These are phyloP conservation scores for Falco peregrinus DNA, from an alignment of 2,797 vertebrate species.

Conservation along the genomic window DNA sequence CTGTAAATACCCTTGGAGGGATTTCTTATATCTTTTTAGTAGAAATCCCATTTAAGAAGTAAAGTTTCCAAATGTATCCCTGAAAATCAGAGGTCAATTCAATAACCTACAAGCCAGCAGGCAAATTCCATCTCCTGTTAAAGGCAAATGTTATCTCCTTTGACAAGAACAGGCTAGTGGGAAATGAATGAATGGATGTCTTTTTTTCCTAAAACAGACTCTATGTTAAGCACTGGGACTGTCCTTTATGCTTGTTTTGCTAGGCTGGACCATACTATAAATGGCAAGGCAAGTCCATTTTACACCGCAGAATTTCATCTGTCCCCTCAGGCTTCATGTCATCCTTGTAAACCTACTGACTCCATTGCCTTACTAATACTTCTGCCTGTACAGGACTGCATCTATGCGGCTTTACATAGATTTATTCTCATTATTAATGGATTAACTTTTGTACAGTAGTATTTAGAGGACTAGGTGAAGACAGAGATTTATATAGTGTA, in stretches of 20 bases:
- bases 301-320: background rate
- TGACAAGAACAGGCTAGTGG: constrained; percentile 16
- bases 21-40: constrained; percentile 48
- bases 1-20: constrained; percentile 50
- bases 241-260: background rate
- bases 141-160: constrained; percentile 11
- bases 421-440: background rate
- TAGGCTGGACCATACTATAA: background rate
- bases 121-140: constrained; percentile 24
- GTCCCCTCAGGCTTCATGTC: background rate
- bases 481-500: background rate
- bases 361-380: background rate
- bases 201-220: background rate
- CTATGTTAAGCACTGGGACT: background rate
- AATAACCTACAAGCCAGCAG: constrained; percentile 2
- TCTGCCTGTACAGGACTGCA: background rate
- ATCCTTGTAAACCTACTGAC: background rate
- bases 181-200: background rate
- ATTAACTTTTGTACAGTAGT: background rate
- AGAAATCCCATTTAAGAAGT: constrained; percentile 52
- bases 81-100: constrained; percentile 46
- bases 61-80: constrained; percentile 53
- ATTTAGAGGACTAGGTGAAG: background rate
- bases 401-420: background rate
- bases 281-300: background rate